Evolutionary conservation across 2,888 invertebrate species (phyloP).

Genomic region (Hipparchia sbordonii): DNA sequence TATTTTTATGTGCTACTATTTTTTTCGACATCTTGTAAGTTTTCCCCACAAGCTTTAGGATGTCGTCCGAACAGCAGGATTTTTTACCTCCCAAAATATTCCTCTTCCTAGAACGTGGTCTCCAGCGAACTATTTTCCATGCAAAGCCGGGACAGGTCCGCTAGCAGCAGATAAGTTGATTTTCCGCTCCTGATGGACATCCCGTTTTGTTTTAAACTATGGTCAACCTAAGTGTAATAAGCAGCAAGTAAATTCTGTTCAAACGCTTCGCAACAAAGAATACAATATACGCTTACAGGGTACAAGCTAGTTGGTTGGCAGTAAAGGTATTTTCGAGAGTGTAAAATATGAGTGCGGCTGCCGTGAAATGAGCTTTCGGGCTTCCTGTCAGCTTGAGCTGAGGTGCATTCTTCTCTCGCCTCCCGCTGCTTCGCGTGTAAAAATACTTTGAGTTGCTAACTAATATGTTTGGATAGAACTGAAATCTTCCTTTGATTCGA

Average conservation of each 20-base stretch:
- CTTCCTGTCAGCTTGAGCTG: constrained; percentile 55
- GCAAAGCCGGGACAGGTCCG: no score
- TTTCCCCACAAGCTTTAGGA: no score
- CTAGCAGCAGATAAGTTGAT: not conserved
- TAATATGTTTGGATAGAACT: constrained; percentile 12
- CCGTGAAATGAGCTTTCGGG: constrained; percentile 74
- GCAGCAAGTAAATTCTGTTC: constrained; percentile 51
- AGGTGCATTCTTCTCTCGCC: constrained; percentile 52
- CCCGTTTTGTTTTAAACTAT: constrained; percentile 8
- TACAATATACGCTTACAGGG: constrained; percentile 48
- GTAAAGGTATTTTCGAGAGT: constrained; percentile 66
- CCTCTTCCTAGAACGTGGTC: no score
- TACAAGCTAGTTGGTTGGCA: constrained; percentile 42
- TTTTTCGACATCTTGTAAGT: no score
- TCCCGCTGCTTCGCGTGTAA: constrained; percentile 30
- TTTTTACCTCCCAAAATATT: no score
- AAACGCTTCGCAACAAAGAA: constrained; percentile 51
- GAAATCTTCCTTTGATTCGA: not conserved
- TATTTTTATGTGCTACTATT: no score
- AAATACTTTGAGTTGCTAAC: constrained; percentile 23
- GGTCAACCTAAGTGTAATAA: constrained; percentile 25
- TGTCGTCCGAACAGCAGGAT: no score
- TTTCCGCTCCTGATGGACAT: not conserved
- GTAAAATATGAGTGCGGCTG: constrained; percentile 72
- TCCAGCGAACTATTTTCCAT: no score